Percentiles rank a stretch among this genome's conserved stretches.
Evolutionary conservation across 2,888 invertebrate species (phyloP).

Genomic region (Odiellus spinosus): DNA sequence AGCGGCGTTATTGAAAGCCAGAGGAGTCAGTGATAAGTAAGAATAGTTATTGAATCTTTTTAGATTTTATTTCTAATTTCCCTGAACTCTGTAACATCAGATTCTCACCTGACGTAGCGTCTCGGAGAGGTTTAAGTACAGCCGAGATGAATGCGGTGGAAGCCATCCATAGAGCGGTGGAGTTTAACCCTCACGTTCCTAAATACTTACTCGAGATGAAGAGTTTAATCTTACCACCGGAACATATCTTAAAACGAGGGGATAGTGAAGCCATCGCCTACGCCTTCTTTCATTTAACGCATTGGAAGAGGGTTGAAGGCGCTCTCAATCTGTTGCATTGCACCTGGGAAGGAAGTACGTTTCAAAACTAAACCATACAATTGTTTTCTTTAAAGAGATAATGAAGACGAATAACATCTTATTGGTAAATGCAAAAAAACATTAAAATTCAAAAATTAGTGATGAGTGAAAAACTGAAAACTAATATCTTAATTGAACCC

Average conservation of each 20-base stretch:
- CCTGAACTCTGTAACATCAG: constrained; percentile 26
- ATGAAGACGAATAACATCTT: too few species aligned
- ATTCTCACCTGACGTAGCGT: constrained; percentile 68
- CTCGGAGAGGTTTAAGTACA: constrained; percentile 61
- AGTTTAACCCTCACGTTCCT: constrained; percentile 95
- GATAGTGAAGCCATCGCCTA: constrained; percentile 95
- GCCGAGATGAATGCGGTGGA: constrained; percentile 86
- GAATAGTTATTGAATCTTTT: too few species aligned
- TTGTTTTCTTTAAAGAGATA: not conserved
- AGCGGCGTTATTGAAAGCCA: constrained; percentile 77
- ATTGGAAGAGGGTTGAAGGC: constrained; percentile 94
- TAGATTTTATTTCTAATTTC: too few species aligned
- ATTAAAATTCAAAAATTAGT: too few species aligned
- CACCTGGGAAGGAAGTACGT: constrained; percentile 72
- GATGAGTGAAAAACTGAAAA: too few species aligned
- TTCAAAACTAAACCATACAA: too few species aligned
- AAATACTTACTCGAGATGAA: constrained; percentile 92
- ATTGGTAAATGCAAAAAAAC: too few species aligned
- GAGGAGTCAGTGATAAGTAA: constrained; percentile 70
- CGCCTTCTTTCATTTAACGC: constrained; percentile 83
- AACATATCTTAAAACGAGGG: constrained; percentile 87
- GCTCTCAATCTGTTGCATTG: constrained; percentile 76
- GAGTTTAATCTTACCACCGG: constrained; percentile 83
- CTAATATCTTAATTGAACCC: too few species aligned
- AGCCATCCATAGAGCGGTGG: constrained; percentile 86